A percentile compares a stretch with the other conserved stretches of the same genome.
phyloP scores from a whole-genome alignment of 2,888 invertebrate genomes.

The Epistrophe eligans region DNA sequence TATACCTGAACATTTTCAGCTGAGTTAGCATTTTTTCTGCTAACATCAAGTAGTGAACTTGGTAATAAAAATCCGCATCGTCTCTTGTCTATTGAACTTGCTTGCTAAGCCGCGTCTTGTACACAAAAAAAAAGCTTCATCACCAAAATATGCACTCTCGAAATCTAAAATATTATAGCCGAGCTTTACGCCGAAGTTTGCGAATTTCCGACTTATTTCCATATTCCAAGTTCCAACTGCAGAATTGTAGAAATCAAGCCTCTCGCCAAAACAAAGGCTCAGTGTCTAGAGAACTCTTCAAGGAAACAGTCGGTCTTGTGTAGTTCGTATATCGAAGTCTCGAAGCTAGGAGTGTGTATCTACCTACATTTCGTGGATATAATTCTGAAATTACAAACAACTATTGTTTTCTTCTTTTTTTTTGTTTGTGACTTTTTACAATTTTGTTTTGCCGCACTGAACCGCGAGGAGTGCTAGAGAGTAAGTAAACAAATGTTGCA shows the following conservation, averaged over 20 bases:
- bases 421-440: conserved; percentile 32
- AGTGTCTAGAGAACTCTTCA: conserved; percentile 67
- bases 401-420: conserved; percentile 18
- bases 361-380: conserved; percentile 24
- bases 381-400: conserved; percentile 46
- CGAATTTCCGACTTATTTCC: conserved; percentile 57
- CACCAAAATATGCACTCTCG: conserved; percentile 17
- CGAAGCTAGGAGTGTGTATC: conserved; percentile 3
- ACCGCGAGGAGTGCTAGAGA: conserved; percentile 35
- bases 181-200: conserved; percentile 58
- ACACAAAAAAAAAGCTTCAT: conserved; percentile 44
- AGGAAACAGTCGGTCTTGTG: conserved; percentile 64
- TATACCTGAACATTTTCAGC: conserved; percentile 18
- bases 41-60: conserved; percentile 54
- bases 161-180: conserved; percentile 8
- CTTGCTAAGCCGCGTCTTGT: conserved; percentile 43
- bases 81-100: conserved; percentile 61
- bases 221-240: conserved; percentile 61
- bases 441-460: conserved; percentile 57
- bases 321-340: conserved; percentile 3
- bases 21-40: conserved; percentile 40
- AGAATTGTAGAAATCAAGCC: conserved; percentile 70
- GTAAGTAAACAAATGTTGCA: conserved; percentile 68
- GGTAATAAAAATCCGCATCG: conserved; percentile 41
- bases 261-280: conserved; percentile 59